phyloP scores from a whole-genome alignment of 2,113 vertebrate species.

The Anoplopoma fimbria region DNA sequence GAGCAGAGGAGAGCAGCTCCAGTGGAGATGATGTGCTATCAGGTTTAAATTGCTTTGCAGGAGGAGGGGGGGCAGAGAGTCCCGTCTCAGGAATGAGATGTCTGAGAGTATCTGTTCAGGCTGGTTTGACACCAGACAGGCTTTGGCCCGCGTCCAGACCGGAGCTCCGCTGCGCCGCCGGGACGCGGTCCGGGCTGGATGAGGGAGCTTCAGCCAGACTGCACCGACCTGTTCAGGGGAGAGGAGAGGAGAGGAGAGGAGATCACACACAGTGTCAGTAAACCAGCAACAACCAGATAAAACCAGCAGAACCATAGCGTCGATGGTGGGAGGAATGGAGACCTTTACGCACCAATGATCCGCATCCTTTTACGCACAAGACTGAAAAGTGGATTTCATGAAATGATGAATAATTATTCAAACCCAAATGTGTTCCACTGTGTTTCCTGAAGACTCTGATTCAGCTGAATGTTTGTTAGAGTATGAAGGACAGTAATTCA shows the following conservation, averaged over 20 bases:
- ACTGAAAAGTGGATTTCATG: no score
- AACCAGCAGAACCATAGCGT: background rate
- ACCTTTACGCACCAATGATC: background rate
- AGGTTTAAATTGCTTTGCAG: slow-evolving; percentile 78
- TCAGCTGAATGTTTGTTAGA: no score
- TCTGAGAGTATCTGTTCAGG: slow-evolving; percentile 84
- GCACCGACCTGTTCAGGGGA: slow-evolving; percentile 38
- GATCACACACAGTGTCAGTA: background rate
- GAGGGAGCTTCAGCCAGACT: slow-evolving; percentile 37
- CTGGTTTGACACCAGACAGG: slow-evolving; percentile 82
- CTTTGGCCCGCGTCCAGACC: slow-evolving; percentile 77
- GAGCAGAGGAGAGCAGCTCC: no score
- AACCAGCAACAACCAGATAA: background rate
- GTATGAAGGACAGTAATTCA: no score
- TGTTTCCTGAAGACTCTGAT: no score
- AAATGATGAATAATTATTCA: background rate
- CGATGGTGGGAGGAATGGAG: background rate
- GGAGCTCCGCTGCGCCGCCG: slow-evolving; percentile 46
- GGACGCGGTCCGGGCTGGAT: slow-evolving; percentile 52
- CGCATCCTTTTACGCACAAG: background rate
- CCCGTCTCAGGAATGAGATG: slow-evolving; percentile 81
- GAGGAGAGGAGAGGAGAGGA: slow-evolving; percentile 1
- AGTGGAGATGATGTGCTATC: slow-evolving; percentile 75
- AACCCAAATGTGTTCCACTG: no score
- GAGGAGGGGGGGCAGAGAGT: slow-evolving; percentile 77